These are phyloP conservation scores for Proterorhinus semilunaris DNA, from an alignment of 2,113 vertebrate species.

Conservation along the genomic window DNA sequence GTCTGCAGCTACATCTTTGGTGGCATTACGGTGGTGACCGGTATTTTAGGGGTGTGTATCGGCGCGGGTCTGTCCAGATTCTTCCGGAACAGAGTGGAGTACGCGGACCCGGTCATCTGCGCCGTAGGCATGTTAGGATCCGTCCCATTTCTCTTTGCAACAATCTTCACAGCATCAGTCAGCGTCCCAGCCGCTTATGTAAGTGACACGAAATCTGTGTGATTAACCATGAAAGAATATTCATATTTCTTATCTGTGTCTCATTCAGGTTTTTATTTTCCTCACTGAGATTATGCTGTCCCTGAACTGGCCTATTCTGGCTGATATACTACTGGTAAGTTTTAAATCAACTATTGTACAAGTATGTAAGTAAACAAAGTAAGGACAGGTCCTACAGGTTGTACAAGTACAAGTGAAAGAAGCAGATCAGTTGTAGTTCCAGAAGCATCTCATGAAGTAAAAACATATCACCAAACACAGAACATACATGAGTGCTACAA, in stretches of 20 bases:
- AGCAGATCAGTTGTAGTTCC: too few relatives aligned
- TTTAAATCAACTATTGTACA: not conserved
- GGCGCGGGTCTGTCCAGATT: slow-evolving; percentile 77
- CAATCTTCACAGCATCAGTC: slow-evolving; percentile 76
- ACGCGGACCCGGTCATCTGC: slow-evolving; percentile 88
- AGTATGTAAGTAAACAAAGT: too few relatives aligned
- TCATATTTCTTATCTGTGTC: not conserved
- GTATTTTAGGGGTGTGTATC: slow-evolving; percentile 81
- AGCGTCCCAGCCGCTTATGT: slow-evolving; percentile 83
- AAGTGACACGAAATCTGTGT: slow-evolving; percentile 55
- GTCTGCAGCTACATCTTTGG: slow-evolving; percentile 84
- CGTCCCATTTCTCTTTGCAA: slow-evolving; percentile 79
- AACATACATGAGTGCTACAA: too few relatives aligned
- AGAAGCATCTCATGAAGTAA: too few relatives aligned
- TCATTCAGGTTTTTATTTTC: slow-evolving; percentile 82
- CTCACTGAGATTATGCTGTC: slow-evolving; percentile 78
- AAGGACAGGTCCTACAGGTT: too few relatives aligned
- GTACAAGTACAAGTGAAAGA: too few relatives aligned
- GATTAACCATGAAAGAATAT: not conserved
- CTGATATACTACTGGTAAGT: slow-evolving; percentile 87
- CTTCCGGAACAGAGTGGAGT: slow-evolving; percentile 74
- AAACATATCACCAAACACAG: too few relatives aligned
- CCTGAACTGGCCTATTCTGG: slow-evolving; percentile 83
- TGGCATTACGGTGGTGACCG: slow-evolving; percentile 79
- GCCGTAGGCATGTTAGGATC: slow-evolving; percentile 83